A percentile compares a stretch with the other conserved stretches of the same genome.
Evolutionary conservation across 2,888 invertebrate species (phyloP).

Genomic region (Ecliptopera silaceata): DNA sequence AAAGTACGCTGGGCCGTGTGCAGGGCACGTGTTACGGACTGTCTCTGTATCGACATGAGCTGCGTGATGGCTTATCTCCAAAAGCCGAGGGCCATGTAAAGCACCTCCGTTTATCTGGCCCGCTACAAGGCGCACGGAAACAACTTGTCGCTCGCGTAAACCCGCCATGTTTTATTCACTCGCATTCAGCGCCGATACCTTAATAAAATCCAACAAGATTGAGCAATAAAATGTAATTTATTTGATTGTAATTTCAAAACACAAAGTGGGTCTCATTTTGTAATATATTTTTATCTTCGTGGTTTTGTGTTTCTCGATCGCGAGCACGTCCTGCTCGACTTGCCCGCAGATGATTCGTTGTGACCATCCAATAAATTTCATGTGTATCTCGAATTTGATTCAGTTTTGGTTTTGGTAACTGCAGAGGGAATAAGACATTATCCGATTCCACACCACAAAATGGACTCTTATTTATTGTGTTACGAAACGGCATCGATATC

Average conservation of each 20-base stretch:
- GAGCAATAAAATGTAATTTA: slow-evolving; percentile 84
- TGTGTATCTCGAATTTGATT: slow-evolving; percentile 60
- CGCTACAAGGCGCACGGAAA: slow-evolving; percentile 54
- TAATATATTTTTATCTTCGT: slow-evolving; percentile 81
- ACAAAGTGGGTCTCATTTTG: slow-evolving; percentile 82
- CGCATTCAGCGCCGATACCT: slow-evolving; percentile 79
- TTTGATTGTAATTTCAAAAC: slow-evolving; percentile 83
- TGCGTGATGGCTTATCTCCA: slow-evolving; percentile 70
- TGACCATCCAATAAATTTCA: slow-evolving; percentile 63
- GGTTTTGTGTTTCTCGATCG: slow-evolving; percentile 77
- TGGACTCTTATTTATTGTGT: slow-evolving; percentile 38
- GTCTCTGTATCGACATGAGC: slow-evolving; percentile 63
- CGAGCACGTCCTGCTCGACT: slow-evolving; percentile 67
- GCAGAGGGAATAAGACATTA: slow-evolving; percentile 69
- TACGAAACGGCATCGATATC: slow-evolving; percentile 36
- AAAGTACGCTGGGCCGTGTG: slow-evolving; percentile 53
- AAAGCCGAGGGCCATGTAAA: slow-evolving; percentile 72
- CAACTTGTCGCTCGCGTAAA: slow-evolving; percentile 76
- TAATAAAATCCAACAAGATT: slow-evolving; percentile 83
- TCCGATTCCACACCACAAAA: slow-evolving; percentile 53
- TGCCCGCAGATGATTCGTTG: slow-evolving; percentile 61
- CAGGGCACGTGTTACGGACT: slow-evolving; percentile 50
- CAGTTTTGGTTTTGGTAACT: slow-evolving; percentile 62
- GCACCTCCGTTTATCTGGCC: slow-evolving; percentile 64
- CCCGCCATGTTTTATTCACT: slow-evolving; percentile 79